A percentile compares a stretch with the other conserved stretches of the same genome.
Evolutionary conservation across 2,888 invertebrate species (phyloP).

Genomic region (Cataglyphis albicans): DNA sequence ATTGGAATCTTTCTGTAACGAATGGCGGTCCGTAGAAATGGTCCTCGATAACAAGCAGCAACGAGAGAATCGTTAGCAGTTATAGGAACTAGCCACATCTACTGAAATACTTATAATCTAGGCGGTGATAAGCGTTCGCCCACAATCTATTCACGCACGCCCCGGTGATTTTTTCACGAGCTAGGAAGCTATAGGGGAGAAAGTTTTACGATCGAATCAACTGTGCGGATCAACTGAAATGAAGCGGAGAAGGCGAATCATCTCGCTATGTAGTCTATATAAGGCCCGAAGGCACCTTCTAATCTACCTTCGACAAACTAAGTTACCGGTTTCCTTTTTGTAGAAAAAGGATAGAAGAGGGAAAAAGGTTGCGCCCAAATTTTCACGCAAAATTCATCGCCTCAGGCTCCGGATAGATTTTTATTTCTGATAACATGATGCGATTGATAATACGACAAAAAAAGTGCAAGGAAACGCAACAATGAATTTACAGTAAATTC

Average conservation of each 20-base stretch:
- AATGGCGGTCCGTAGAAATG: not conserved
- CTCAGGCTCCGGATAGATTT: not conserved
- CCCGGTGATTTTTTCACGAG: conserved; percentile 27
- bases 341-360: not conserved
- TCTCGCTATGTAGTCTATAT: not conserved
- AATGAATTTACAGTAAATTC: not conserved
- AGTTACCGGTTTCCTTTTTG: conserved; percentile 57
- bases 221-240: not conserved
- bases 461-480: not conserved
- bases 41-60: conserved; percentile 13
- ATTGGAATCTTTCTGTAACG: not conserved
- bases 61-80: not conserved
- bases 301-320: conserved; percentile 64
- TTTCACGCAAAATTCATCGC: conserved; percentile 37
- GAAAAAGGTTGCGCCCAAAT: conserved; percentile 40
- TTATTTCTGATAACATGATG: not conserved
- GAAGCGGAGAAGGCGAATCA: not conserved
- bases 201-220: conserved; percentile 38
- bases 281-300: conserved; percentile 56
- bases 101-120: conserved; percentile 18
- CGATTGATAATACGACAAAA: not conserved
- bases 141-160: conserved; percentile 19
- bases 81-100: not conserved
- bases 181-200: not conserved
- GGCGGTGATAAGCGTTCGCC: conserved; percentile 1